Percentiles rank a stretch among this genome's conserved stretches.
phyloP scores from a whole-genome alignment of 2,888 invertebrate genomes.

The Serrognathus titanus region DNA sequence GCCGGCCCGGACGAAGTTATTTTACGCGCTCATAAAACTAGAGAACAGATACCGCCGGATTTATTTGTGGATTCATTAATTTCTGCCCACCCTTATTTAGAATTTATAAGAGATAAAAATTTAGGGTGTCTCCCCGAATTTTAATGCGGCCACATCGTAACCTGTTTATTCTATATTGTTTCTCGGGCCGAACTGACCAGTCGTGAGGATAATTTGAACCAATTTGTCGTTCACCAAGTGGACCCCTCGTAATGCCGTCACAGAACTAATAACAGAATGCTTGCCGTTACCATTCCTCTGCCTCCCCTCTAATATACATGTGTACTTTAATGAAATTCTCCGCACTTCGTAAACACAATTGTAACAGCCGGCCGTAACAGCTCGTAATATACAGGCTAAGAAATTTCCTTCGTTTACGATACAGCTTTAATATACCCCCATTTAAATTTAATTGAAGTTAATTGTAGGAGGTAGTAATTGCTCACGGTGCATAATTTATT shows the following conservation, averaged over 20 bases:
- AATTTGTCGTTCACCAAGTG: conserved; percentile 36
- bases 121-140: background rate
- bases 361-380: conserved; percentile 33
- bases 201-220: conserved; percentile 37
- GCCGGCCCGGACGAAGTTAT: no score
- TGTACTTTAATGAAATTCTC: conserved; percentile 40
- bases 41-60: no score
- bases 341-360: conserved; percentile 37
- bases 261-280: conserved; percentile 41
- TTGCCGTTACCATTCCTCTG: conserved; percentile 16
- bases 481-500: conserved; percentile 22
- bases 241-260: conserved; percentile 36
- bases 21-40: no score
- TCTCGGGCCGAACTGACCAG: conserved; percentile 9
- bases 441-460: conserved; percentile 27
- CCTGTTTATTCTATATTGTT: conserved; percentile 3
- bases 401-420: conserved; percentile 10
- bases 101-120: no score
- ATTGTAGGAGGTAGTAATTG: conserved; percentile 23
- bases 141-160: background rate
- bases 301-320: conserved; percentile 32
- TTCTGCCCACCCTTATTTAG: no score
- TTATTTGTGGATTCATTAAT: no score
- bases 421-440: conserved; percentile 20
- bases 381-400: conserved; percentile 21